Base-by-base conservation (phyloP, 35 echinoderm and acorn worm species). In the Lytechinus variegatus region DNA sequence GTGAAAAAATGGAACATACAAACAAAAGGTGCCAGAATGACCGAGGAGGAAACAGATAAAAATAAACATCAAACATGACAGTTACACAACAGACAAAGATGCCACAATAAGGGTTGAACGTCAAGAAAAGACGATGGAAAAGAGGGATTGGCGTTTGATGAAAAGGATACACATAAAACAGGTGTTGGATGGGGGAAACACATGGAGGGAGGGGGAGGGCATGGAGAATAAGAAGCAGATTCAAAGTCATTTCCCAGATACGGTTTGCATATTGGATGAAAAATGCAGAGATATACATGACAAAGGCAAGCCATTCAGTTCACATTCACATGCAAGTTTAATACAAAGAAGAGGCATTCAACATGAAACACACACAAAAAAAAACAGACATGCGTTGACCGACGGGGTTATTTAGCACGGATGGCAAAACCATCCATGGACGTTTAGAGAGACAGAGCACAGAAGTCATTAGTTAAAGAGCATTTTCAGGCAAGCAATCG, bases 271-370 rank as follows among this genome's bases (percentile, higher is more conserved):
- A 24, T n/a, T 79, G 4, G n/a, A 79, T 79, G 66, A 79, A 79
- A 79, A 79, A 79, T 79, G 66, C 66, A 79, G 66, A 79, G 66
- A 79, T 79, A 79, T 79, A 79, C 66, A n/a, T 79, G 66, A 79
- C 66, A 79, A 79, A 24, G 66, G 66, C 66, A 79, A 4, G 16
- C 19, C 66, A 79, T 79, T 79, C 66, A 79, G 66, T n/a, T 24
- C 21, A 79, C 19, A 79, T 79, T 79, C 66, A 79, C 66, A 79
- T 79, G 66, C 66, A 6, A 44, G 66, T 79, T 79, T n/a, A n/a
- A n/a, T n/a, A 79, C 66, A 79, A 79, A 79, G 66, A 79, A 79
- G 21, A n/a, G 6, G 16, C 66, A 24, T 79, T 79, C 66, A 79
- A 79, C 21, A 24, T 44, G 33, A 44, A 44, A 44, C 33, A 44